Evolutionary conservation across 2,113 vertebrate species (phyloP), one percentile per base, ranked within the genome.

Genomic region (Malurus alboscapulatus): DNA sequence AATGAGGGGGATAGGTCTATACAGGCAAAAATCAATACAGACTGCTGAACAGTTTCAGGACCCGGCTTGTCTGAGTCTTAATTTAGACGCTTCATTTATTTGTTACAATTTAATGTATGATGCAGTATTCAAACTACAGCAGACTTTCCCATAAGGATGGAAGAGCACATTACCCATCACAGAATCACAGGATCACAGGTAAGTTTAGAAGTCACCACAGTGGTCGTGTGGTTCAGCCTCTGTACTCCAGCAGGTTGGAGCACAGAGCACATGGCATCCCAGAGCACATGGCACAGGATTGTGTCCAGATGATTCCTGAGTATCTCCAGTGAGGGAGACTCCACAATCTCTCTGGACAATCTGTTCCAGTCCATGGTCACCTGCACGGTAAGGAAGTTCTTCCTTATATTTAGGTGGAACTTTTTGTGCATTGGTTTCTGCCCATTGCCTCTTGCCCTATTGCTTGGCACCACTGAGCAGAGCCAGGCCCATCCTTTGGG

Each of bases 391-490:
- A 51, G 48, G 40, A 2, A 24, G 26, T n/a, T 67, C 38, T 10
- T 8, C 24, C 20, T 40, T 29, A 34, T 59, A 40, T 26, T 82
- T 17, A 61, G 14, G 13, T 30, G 29, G 9, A 47, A 18, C 10
- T 25, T 67, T 24, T 38, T 59, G 10, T 12, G 27, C 27, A 20
- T n/a, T 21, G 10, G 7, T 74, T 66, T 74, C 59, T 81, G 27
- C 38, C n/a, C 1, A 0, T 7, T 81, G 24, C 11, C 24, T 53
- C 24, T 2, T 53, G 29, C 14, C 38, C 11, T 20, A 1, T 21
- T 81, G 24, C 20, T 26, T 47, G 45, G 16, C 8, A 67, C 16
- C 24, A 34, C 9, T 5, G 5, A 53, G 38, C 59, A 14, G 10
- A 47, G 24, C 47, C 54, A 17, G 45, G 10, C 29, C 0, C 38